Evolutionary conservation across 2,113 vertebrate genomes (phyloP), one percentile per base, ranked within the genome.

Genomic region (Brachypodius melanocephalos): DNA sequence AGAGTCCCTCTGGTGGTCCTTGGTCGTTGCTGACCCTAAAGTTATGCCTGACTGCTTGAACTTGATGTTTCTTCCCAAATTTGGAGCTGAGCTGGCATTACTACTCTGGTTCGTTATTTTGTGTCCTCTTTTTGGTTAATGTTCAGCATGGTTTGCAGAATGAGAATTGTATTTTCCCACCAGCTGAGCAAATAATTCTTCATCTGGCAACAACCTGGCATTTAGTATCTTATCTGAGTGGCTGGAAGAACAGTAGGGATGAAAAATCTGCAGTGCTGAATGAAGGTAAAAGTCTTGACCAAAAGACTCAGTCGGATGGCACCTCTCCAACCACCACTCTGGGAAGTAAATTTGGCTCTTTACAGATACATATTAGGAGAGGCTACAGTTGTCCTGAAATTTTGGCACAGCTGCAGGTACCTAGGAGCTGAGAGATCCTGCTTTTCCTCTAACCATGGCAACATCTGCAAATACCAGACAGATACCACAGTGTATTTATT

Each of bases 1-100:
- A 61, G 73, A n/a, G 46, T 77, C 46, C 18, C 21, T 61, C 63
- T 68, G 62, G 38, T 52, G 45, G 62, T 61, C 14, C 22, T 68
- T 52, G 12, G 14, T 45, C 3, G 22, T 52, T 0, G 4, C 45
- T 2, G 3, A 18, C 12, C 6, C 32, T 11, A 13, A 76, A 52
- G 38, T 16, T 52, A 12, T 18, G 52, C 38, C 18, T 52, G 21
- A n/a, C 6, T 0, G 0, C 38, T 45, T 45, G 45, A 76, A 59
- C 17, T 52, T 28, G 1, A 21, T 45, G 17, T 52, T 76, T 45
- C 17, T 52, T 59, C 62, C 52, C 54, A 51, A 51, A 68, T 52
- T 38, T 61, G 73, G 38, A 61, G 14, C 17, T 77, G 45, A 68
- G 17, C 45, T 76, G 26, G 32, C 17, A 15, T 2, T 38, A 45